Percentiles rank a stretch among this genome's conserved stretches.
phyloP scores from a whole-genome alignment of 2,888 invertebrate genomes.

The Drosophila imparisetae region DNA sequence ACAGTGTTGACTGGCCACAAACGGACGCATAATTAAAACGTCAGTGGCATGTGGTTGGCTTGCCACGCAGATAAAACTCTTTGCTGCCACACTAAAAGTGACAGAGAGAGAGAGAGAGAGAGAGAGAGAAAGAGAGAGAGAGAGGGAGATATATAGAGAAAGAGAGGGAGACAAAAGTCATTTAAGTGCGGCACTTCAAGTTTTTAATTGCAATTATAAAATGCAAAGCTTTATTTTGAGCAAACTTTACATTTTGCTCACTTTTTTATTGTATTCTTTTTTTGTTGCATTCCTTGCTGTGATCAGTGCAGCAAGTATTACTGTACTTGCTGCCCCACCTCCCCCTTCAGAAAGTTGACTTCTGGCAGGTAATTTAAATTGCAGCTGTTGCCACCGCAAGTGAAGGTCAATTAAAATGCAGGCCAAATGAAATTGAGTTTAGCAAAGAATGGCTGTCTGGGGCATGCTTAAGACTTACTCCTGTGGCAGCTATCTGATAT shows the following conservation, averaged over 20 bases:
- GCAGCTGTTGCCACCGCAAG: constrained; percentile 4
- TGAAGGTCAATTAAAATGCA: neutral
- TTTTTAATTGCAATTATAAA: constrained; percentile 74
- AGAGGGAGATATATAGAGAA: neutral
- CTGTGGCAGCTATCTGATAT: neutral
- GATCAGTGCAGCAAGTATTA: constrained; percentile 11
- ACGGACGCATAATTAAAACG: constrained; percentile 75
- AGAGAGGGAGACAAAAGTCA: constrained; percentile 50
- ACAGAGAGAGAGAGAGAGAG: neutral
- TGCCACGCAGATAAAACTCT: constrained; percentile 67
- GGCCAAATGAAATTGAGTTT: neutral
- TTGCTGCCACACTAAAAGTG: constrained; percentile 28
- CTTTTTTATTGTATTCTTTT: neutral
- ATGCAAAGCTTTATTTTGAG: constrained; percentile 57
- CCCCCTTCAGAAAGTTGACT: neutral
- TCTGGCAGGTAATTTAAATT: constrained; percentile 26
- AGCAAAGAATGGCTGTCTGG: neutral
- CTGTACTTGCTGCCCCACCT: neutral
- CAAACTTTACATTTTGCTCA: constrained; percentile 42
- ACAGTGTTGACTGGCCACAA: constrained; percentile 49
- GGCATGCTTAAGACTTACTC: neutral
- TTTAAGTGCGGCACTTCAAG: constrained; percentile 65
- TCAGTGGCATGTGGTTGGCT: constrained; percentile 70
- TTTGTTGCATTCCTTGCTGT: neutral
- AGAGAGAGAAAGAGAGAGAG: neutral